phyloP scores from a whole-genome alignment of 2,888 invertebrate genomes.

The Lithosia quadra region DNA sequence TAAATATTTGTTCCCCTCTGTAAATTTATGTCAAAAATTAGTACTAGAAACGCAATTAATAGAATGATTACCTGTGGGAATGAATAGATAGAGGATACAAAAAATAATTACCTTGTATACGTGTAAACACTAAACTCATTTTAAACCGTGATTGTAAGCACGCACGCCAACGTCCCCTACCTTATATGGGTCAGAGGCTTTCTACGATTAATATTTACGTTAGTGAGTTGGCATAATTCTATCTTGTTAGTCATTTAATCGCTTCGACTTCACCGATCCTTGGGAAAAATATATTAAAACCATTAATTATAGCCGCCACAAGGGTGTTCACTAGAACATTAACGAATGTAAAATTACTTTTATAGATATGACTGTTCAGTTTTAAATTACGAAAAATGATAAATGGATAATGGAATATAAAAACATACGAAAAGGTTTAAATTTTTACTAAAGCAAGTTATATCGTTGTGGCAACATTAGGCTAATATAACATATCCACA shows the following conservation, averaged over 20 bases:
- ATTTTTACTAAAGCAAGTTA: neutral
- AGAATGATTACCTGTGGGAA: conserved; percentile 69
- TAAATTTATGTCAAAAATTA: conserved; percentile 52
- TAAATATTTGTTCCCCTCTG: conserved; percentile 31
- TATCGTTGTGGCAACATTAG: neutral
- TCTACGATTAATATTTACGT: conserved; percentile 68
- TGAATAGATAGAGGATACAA: conserved; percentile 66
- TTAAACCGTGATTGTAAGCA: conserved; percentile 74
- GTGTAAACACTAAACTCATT: conserved; percentile 77
- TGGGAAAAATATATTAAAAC: conserved; percentile 43
- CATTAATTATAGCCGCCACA: conserved; percentile 47
- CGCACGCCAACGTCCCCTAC: conserved; percentile 66
- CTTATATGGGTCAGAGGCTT: conserved; percentile 65
- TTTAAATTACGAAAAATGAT: conserved; percentile 35
- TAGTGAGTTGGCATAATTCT: conserved; percentile 65
- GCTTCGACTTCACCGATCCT: conserved; percentile 52
- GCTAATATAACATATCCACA: neutral
- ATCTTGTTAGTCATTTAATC: conserved; percentile 59
- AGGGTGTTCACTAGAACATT: conserved; percentile 42
- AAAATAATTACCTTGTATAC: conserved; percentile 74
- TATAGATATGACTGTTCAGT: conserved; percentile 29
- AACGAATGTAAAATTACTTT: conserved; percentile 38
- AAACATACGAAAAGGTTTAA: neutral
- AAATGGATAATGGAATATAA: conserved; percentile 22
- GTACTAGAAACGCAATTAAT: conserved; percentile 64